Conservation (phyloP, 2,888 invertebrate species). For the Lepidocyrtoides sp. region DNA sequence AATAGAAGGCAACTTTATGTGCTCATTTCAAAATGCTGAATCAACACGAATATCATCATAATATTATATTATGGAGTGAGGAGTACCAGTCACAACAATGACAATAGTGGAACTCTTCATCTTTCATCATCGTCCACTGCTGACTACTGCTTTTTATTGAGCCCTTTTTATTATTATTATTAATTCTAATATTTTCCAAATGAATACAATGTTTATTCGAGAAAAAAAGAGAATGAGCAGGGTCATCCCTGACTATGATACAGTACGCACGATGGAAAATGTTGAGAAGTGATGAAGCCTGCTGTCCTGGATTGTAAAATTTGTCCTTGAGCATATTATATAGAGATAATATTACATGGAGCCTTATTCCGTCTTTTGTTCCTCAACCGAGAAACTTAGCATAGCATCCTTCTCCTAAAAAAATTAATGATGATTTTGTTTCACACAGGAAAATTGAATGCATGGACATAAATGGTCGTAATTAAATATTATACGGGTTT, state of each 20-base stretch:
- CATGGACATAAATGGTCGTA: too few relatives aligned
- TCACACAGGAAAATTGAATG: too few relatives aligned
- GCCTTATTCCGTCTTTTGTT: too few relatives aligned
- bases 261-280: neutral
- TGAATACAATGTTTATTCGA: neutral
- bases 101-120: slow-evolving; percentile 25
- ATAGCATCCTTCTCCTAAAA: too few relatives aligned
- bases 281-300: slow-evolving; percentile 1
- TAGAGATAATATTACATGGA: too few relatives aligned
- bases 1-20: slow-evolving; percentile 3
- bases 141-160: neutral
- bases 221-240: neutral
- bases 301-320: neutral
- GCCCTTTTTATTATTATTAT: neutral
- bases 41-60: slow-evolving; percentile 20
- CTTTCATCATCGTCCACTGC: neutral
- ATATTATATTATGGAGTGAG: too few relatives aligned
- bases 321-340: neutral
- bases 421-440: too few relatives aligned
- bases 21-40: slow-evolving; percentile 51
- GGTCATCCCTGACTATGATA: neutral
- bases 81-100: neutral
- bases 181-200: neutral
- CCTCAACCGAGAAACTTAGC: too few relatives aligned
- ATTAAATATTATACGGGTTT: too few relatives aligned